Conservation (phyloP, 64 coral and sea anemone genomes). For the Montipora cactus region DNA sequence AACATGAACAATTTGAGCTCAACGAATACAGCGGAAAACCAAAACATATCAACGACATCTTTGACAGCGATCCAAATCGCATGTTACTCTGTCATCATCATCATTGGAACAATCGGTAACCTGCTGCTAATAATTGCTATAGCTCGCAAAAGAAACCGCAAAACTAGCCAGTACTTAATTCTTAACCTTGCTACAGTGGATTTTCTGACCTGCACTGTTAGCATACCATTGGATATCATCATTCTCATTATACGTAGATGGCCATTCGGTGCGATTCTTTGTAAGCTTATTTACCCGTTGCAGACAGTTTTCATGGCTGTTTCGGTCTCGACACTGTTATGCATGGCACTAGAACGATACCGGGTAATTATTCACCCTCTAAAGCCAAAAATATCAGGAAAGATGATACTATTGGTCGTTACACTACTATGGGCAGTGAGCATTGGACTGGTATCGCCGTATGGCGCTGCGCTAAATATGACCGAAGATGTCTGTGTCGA, state of each 20-base stretch:
- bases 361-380: conserved; percentile 66
- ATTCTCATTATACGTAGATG: conserved; percentile 26
- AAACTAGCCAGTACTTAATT: conserved; percentile 79
- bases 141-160: neutral
- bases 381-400: conserved; percentile 46
- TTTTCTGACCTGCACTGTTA: conserved; percentile 48
- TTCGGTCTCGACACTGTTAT: conserved; percentile 63
- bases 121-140: conserved; percentile 41
- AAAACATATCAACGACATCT: neutral
- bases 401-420: conserved; percentile 10
- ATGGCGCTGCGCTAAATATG: conserved; percentile 29
- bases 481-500: conserved; percentile 26
- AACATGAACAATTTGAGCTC: neutral
- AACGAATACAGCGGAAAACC: neutral
- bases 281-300: conserved; percentile 71
- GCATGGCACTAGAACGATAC: conserved; percentile 73
- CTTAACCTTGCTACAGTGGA: conserved; percentile 69
- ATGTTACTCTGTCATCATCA: conserved; percentile 49
- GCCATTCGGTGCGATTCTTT: conserved; percentile 53
- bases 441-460: conserved; percentile 54
- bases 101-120: conserved; percentile 73
- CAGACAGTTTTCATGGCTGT: conserved; percentile 75
- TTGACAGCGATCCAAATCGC: conserved; percentile 42
- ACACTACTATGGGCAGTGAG: conserved; percentile 37
- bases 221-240: conserved; percentile 73